Base-by-base conservation (phyloP, 2,113 vertebrate species). In the Trochalopteron elliotii region DNA sequence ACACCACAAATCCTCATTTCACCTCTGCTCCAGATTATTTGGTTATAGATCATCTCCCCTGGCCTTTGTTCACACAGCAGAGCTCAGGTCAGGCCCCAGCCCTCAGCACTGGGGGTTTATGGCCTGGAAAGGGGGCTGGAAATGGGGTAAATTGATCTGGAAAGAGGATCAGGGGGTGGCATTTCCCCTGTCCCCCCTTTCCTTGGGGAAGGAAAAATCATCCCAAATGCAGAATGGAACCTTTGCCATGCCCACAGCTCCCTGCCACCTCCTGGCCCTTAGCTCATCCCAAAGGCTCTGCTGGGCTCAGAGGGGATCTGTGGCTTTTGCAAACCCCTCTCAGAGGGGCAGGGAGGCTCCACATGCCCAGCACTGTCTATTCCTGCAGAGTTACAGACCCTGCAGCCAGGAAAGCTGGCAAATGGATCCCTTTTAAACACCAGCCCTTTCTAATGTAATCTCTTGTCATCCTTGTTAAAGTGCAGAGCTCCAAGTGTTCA, bases 301-400 rank as follows among this genome's bases (percentile, higher is more conserved):
- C 60, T 2, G 13, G 35, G 37, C 28, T 50, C 21, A 0, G 27
- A 18, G 31, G 47, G 3, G 0, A 24, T 83, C 18, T 5, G 6
- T 20, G 55, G 18, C 33, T n/a, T 65, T 27, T 53, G 33, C 64
- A 59, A 63, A 11, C 2, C 57, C 53, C n/a, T 7, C 47, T 12
- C 15, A 1, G 39, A 4, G 27, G 83, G 77, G n/a, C 1, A 0
- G 2, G 5, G 19, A 18, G 59, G 75, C 30, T 25, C 75, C 17
- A 0, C 0, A 8, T 5, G 64, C 3, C 52, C 70, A 72, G 42
- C 4, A 0, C 49, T 53, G 44, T 7, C 53, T 24, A 1, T 25
- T 57, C 61, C 87, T 31, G 60, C 67, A 40, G 39, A 3, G 5
- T 17, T 19, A 9, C 64, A 77, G 77, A 8, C 8, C 35, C n/a